These are phyloP conservation scores for Gasteruption jaculator DNA, from an alignment of 2,888 invertebrate species.

Conservation along the genomic window DNA sequence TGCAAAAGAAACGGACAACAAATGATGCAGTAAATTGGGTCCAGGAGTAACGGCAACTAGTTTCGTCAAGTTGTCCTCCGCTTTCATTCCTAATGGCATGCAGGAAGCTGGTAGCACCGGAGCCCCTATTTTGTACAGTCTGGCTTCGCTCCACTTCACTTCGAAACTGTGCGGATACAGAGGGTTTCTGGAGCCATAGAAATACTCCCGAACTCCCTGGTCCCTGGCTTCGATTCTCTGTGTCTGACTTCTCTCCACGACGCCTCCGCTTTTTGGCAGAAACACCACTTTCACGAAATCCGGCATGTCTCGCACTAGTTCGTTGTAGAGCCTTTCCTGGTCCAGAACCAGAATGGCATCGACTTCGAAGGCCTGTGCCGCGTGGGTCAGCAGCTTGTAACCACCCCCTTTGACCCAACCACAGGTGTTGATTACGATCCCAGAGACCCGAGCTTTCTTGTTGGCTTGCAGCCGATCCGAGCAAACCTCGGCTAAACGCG, in stretches of 20 bases:
- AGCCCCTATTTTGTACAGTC: conserved; percentile 91
- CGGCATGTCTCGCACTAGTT: conserved; percentile 90
- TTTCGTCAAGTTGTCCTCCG: conserved; percentile 86
- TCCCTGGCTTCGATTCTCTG: conserved; percentile 74
- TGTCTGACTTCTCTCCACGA: conserved; percentile 77
- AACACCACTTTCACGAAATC: conserved; percentile 86
- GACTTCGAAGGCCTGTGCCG: conserved; percentile 92
- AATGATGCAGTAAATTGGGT: conserved; percentile 76
- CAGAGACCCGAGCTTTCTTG: conserved; percentile 81
- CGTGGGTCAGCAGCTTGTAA: conserved; percentile 80
- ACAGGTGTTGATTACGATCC: conserved; percentile 94
- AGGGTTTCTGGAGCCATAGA: conserved; percentile 81
- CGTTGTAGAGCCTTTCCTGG: conserved; percentile 93
- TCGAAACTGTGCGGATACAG: conserved; percentile 94
- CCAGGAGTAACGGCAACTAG: conserved; percentile 77
- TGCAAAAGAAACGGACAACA: conserved; percentile 86
- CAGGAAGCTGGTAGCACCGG: conserved; percentile 91
- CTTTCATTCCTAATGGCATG: conserved; percentile 93
- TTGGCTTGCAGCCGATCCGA: conserved; percentile 80
- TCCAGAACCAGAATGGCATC: conserved; percentile 93
- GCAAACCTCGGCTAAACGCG: conserved; percentile 81
- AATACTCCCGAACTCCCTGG: conserved; percentile 84
- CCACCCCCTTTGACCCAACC: conserved; percentile 95
- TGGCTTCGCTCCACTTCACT: conserved; percentile 83
- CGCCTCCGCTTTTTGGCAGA: conserved; percentile 94